Conservation (phyloP, 2,113 vertebrate genomes). For the Tychaedon coryphoeus region DNA sequence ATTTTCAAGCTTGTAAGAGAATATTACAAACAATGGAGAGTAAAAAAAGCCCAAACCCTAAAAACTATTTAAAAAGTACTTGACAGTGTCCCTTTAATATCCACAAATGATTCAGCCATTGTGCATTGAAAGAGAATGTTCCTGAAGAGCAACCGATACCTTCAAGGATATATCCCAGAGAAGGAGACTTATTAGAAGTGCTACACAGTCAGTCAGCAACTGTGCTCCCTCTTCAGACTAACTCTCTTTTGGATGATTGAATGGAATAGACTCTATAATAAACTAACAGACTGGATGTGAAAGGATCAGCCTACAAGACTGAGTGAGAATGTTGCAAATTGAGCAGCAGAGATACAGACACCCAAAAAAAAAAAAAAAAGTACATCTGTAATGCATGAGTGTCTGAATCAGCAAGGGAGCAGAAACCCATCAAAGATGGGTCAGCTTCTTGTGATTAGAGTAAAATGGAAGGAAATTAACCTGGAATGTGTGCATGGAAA, state of each 20-base stretch:
- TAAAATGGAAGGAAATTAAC: slow-evolving; percentile 23
- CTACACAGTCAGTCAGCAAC: slow-evolving; percentile 19
- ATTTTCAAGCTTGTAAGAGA: slow-evolving; percentile 80
- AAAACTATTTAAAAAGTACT: slow-evolving; percentile 81
- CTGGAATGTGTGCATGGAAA: slow-evolving; percentile 20
- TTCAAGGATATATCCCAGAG: slow-evolving; percentile 42
- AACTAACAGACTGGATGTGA: slow-evolving; percentile 30
- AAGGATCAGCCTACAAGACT: slow-evolving; percentile 52
- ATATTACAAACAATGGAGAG: slow-evolving; percentile 79
- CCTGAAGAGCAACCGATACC: slow-evolving; percentile 59
- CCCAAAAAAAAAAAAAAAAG: neutral
- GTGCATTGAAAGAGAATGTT: slow-evolving; percentile 70
- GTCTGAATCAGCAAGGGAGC: slow-evolving; percentile 2
- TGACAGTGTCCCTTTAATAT: slow-evolving; percentile 76
- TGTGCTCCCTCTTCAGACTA: slow-evolving; percentile 35
- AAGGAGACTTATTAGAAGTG: slow-evolving; percentile 50
- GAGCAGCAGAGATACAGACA: slow-evolving; percentile 44
- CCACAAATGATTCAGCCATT: slow-evolving; percentile 67
- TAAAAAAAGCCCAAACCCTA: slow-evolving; percentile 78
- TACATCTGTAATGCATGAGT: neutral
- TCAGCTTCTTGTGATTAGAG: neutral
- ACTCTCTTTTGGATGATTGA: slow-evolving; percentile 17
- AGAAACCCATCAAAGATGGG: neutral
- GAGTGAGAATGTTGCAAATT: slow-evolving; percentile 23
- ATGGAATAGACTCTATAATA: slow-evolving; percentile 24